Percentiles rank a stretch among this genome's conserved stretches.
These are phyloP conservation scores for Pomatorhinus ruficollis DNA, from an alignment of 2,113 vertebrate genomes.

Conservation along the genomic window DNA sequence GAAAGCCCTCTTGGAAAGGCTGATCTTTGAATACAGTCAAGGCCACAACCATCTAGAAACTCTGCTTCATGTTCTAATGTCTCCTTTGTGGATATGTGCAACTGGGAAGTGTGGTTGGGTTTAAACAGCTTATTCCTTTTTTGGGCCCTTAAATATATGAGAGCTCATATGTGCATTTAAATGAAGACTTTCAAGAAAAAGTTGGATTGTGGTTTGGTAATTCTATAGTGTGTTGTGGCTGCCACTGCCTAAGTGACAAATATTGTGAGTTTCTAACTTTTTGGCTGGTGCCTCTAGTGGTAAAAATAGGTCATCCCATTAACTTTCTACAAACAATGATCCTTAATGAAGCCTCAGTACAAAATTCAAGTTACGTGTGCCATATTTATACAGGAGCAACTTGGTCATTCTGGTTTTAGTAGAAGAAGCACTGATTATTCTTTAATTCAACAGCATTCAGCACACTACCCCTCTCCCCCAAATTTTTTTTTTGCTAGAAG, in stretches of 20 bases:
- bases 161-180: neutral
- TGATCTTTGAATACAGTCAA: neutral
- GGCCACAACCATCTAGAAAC: neutral
- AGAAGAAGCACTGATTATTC: neutral
- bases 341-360: neutral
- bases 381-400: neutral
- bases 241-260: neutral
- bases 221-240: neutral
- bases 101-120: neutral
- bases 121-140: neutral
- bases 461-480: accelerated
- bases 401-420: neutral
- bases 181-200: neutral
- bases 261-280: neutral
- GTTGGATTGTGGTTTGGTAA: neutral
- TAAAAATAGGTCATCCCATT: neutral
- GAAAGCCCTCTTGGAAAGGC: neutral
- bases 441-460: neutral
- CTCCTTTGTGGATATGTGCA: neutral
- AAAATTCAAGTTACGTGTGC: neutral
- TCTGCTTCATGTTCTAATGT: neutral
- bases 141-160: neutral
- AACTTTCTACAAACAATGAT: neutral
- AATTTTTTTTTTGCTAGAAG: neutral
- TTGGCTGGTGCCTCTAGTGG: neutral